These are phyloP conservation scores for Trachymyrmex cornetzi DNA, from an alignment of 1,140 invertebrate species.

Conservation along the genomic window DNA sequence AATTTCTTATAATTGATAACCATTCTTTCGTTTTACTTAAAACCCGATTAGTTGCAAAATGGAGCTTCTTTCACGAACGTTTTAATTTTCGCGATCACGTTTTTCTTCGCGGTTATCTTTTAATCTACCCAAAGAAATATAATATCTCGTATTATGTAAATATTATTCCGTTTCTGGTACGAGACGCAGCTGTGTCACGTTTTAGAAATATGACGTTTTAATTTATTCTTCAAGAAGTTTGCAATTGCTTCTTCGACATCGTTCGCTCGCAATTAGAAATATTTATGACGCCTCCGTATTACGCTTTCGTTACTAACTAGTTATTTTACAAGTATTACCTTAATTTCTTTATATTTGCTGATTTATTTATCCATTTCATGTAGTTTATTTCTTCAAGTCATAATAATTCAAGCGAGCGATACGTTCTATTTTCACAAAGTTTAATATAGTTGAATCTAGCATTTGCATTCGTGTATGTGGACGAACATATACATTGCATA, in stretches of 20 bases:
- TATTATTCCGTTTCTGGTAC: constrained; percentile 15
- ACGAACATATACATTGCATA: not conserved
- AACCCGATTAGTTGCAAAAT: not conserved
- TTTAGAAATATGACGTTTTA: constrained; percentile 6
- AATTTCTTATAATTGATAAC: not conserved
- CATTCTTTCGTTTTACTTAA: not conserved
- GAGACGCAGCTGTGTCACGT: constrained; percentile 21
- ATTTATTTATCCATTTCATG: constrained; percentile 12
- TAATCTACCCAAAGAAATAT: constrained; percentile 22
- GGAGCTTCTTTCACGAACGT: not conserved
- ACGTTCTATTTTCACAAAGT: not conserved
- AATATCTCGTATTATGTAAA: constrained; percentile 45
- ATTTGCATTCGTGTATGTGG: not conserved
- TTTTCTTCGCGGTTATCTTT: constrained; percentile 4
- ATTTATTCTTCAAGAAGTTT: constrained; percentile 1
- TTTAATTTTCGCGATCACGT: constrained; percentile 20
- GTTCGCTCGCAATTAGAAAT: not conserved
- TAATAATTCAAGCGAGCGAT: not conserved
- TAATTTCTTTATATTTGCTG: not conserved
- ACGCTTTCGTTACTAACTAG: not conserved
- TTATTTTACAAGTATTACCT: not conserved
- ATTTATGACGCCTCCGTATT: not conserved
- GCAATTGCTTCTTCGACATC: not conserved
- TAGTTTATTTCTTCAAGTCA: not conserved
- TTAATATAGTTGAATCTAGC: constrained; percentile 28